Conservation (phyloP, 2,797 vertebrate genomes). For the Myotis pilosus region DNA sequence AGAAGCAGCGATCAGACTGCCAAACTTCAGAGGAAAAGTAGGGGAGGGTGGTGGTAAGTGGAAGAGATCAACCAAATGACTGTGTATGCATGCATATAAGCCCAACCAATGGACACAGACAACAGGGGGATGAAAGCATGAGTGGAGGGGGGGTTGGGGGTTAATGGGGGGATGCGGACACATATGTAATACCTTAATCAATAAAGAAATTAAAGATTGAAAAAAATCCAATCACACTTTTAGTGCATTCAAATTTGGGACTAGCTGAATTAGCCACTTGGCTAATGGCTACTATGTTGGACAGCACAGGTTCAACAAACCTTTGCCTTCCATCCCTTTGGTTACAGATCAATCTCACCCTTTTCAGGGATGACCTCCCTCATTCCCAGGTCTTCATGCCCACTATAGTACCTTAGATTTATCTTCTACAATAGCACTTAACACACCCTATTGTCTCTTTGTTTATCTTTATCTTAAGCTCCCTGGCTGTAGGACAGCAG, state of each 20-base stretch:
- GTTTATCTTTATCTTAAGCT: background rate
- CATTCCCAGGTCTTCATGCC: background rate
- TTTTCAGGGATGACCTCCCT: background rate
- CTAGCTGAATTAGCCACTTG: background rate
- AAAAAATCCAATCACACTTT: conserved; percentile 12
- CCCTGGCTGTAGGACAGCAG: background rate
- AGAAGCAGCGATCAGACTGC: no score
- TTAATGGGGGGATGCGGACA: no score
- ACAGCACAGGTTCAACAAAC: background rate
- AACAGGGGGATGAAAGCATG: no score
- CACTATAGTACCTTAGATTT: background rate
- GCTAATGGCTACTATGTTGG: background rate
- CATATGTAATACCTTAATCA: no score
- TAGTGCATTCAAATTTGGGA: background rate
- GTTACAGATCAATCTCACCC: background rate
- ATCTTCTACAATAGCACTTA: background rate
- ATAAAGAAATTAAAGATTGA: no score
- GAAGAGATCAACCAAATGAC: no score
- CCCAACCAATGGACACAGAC: no score
- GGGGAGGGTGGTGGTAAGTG: no score
- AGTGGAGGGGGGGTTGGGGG: no score
- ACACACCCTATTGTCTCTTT: background rate
- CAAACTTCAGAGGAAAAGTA: no score
- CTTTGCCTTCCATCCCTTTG: background rate
- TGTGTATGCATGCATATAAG: no score